These are phyloP conservation scores for Etia nguti DNA, from an alignment of 2,113 vertebrate species.

Conservation along the genomic window DNA sequence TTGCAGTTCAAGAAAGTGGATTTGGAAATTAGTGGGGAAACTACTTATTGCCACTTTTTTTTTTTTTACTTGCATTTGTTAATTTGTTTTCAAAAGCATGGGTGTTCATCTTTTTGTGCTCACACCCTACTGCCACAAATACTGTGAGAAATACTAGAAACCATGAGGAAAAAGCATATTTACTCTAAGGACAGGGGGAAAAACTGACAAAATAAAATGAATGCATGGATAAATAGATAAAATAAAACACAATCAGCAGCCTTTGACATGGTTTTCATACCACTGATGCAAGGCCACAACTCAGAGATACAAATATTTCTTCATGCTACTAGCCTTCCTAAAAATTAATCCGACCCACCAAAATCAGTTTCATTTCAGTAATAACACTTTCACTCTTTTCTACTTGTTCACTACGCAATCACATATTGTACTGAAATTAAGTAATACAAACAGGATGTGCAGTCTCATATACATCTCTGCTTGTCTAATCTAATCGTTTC, in stretches of 20 bases:
- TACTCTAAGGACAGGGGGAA: not conserved
- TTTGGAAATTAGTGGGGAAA: not conserved
- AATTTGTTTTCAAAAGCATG: not conserved
- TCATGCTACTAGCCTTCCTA: not conserved
- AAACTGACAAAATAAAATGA: not conserved
- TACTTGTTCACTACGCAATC: too few species aligned
- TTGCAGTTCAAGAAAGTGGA: not conserved
- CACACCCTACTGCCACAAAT: not conserved
- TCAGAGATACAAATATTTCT: fast-evolving
- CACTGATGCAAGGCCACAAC: not conserved
- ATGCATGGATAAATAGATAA: not conserved
- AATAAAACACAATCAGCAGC: not conserved
- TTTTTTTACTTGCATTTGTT: not conserved
- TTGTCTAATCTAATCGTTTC: not conserved
- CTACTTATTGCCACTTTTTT: not conserved
- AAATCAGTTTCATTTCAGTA: not conserved
- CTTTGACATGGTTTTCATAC: not conserved
- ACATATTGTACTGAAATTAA: too few species aligned
- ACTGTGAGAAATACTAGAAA: not conserved
- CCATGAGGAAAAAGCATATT: not conserved
- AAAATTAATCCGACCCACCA: not conserved
- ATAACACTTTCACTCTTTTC: not conserved
- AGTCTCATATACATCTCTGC: not conserved
- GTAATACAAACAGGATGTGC: not conserved
- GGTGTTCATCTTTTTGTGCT: not conserved